Evolutionary conservation across 2,113 vertebrate genomes (phyloP).

Genomic region (Ptilorrhoa leucosticta): DNA sequence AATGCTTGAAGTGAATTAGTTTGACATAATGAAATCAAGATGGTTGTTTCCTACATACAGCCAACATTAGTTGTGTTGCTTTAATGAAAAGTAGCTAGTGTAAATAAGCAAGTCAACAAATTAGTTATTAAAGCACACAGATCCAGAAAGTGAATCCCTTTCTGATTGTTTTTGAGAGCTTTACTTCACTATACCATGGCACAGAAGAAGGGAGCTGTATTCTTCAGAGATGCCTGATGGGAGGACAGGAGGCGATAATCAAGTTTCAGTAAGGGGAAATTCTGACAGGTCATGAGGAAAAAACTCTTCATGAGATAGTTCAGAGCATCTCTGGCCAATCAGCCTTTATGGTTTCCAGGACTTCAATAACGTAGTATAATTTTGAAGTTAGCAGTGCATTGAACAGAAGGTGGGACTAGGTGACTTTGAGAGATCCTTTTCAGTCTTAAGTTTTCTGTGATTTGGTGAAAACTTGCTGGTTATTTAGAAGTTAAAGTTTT

Average conservation of each 20-base stretch:
- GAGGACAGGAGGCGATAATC: neutral
- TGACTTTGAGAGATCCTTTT: neutral
- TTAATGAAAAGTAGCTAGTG: neutral
- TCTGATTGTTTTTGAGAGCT: neutral
- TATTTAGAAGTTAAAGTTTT: neutral
- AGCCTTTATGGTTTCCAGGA: neutral
- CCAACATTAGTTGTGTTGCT: neutral
- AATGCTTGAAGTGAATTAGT: neutral
- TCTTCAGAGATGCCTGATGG: neutral
- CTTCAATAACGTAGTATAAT: neutral
- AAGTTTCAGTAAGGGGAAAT: neutral
- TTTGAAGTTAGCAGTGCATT: neutral
- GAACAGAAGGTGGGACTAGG: neutral
- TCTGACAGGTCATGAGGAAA: neutral
- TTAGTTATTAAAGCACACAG: neutral
- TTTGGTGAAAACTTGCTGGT: neutral
- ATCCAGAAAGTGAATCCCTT: neutral
- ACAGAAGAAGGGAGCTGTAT: neutral
- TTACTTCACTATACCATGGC: neutral
- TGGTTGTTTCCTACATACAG: neutral
- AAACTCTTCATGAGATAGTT: neutral
- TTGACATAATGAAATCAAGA: neutral
- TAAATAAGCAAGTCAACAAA: neutral
- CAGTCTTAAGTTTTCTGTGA: neutral
- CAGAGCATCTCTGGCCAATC: neutral